Evolutionary conservation across 2,113 vertebrate genomes (phyloP).

Genomic region (Capra hircus): DNA sequence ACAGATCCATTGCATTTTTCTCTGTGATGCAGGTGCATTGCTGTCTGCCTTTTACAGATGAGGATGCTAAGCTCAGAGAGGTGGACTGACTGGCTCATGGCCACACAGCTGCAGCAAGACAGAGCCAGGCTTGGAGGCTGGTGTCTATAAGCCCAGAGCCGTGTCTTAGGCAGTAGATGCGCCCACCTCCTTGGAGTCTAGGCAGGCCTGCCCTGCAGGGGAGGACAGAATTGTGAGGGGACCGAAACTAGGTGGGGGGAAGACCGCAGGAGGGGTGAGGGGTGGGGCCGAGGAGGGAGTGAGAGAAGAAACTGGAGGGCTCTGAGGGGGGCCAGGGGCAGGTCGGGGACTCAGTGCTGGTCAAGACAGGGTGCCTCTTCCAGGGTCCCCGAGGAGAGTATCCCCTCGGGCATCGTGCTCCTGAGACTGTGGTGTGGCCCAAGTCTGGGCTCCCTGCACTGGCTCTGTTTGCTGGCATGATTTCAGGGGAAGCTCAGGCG

Average conservation of each 20-base stretch:
- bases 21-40: neutral
- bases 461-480: neutral
- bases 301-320: neutral
- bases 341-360: neutral
- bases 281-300: neutral
- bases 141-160: neutral
- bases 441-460: neutral
- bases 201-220: neutral
- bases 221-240: neutral
- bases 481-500: neutral
- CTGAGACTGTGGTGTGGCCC: neutral
- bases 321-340: neutral
- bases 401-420: neutral
- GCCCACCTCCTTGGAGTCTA: neutral
- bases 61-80: neutral
- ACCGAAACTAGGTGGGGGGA: neutral
- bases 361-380: neutral
- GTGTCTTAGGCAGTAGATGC: neutral
- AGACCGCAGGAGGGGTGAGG: neutral
- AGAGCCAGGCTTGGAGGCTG: neutral
- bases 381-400: neutral
- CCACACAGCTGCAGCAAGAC: neutral
- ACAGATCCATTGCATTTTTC: neutral
- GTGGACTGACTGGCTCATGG: neutral
- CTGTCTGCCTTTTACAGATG: neutral